phyloP scores from a whole-genome alignment of 2,888 invertebrate genomes.

The Sphinx pinastri region DNA sequence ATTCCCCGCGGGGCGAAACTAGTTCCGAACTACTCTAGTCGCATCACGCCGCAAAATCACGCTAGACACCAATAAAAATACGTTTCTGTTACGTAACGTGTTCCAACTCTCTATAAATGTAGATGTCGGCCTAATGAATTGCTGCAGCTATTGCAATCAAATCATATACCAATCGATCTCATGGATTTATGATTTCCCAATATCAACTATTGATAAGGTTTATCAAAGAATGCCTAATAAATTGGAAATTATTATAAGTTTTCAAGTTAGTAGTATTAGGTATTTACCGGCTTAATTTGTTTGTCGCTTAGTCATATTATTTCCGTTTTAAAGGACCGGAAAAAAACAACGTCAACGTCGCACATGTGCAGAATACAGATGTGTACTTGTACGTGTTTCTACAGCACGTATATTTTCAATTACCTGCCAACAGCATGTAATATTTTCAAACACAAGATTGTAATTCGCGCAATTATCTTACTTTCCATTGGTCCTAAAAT shows the following conservation, averaged over 20 bases:
- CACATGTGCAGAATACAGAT: neutral
- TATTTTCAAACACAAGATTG: slow-evolving; percentile 1
- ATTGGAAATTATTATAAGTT: neutral
- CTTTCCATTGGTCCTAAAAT: slow-evolving; percentile 18
- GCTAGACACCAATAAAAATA: slow-evolving; percentile 49
- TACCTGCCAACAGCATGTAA: neutral
- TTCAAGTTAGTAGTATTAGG: neutral
- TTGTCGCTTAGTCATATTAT: slow-evolving; percentile 15
- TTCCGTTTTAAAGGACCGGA: slow-evolving; percentile 18
- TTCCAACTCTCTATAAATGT: slow-evolving; percentile 46
- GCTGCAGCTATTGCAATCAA: neutral
- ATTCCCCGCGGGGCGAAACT: slow-evolving; percentile 56
- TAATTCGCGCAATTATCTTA: neutral
- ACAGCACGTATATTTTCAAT: neutral
- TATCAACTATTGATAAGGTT: neutral
- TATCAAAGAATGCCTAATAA: slow-evolving; percentile 25
- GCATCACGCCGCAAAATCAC: slow-evolving; percentile 53
- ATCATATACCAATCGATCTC: neutral
- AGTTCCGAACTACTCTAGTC: slow-evolving; percentile 53
- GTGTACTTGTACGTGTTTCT: neutral
- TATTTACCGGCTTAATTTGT: neutral
- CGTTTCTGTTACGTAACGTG: slow-evolving; percentile 45
- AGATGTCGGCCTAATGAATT: slow-evolving; percentile 23
- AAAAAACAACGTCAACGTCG: neutral
- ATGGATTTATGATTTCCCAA: neutral